A percentile compares a stretch with the other conserved stretches of the same genome.
Conservation (phyloP, 2,797 vertebrate species). For the Sitta carolinensis region DNA sequence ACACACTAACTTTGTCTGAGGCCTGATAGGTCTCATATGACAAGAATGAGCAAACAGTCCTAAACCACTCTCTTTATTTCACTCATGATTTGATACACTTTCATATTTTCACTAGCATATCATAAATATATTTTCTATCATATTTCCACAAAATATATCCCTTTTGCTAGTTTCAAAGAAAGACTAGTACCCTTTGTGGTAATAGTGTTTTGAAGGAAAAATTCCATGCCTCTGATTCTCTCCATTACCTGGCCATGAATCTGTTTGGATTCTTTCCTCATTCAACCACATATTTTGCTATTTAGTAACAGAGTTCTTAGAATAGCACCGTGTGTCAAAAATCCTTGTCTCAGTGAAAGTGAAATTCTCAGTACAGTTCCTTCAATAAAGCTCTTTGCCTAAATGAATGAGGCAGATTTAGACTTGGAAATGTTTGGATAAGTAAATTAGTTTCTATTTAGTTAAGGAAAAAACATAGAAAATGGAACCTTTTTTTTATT, state of each 20-base stretch:
- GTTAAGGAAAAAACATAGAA: neutral
- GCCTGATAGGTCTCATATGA: neutral
- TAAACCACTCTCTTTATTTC: neutral
- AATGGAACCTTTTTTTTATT: neutral
- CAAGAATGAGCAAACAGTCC: neutral
- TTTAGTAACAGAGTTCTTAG: neutral
- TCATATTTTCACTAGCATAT: neutral
- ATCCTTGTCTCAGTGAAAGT: neutral
- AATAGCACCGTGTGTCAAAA: neutral
- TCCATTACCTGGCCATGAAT: neutral
- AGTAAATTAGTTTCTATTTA: neutral
- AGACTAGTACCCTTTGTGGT: accelerated
- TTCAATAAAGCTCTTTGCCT: neutral
- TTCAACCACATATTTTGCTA: neutral
- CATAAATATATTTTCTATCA: neutral
- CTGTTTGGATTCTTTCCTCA: neutral
- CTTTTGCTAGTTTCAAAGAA: neutral
- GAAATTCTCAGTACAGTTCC: neutral
- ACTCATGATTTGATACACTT: neutral
- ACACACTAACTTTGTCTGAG: neutral
- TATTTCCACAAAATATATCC: neutral
- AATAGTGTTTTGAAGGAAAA: neutral
- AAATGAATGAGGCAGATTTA: neutral
- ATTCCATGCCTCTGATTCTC: neutral
- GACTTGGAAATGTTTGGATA: neutral